These are phyloP conservation scores for Radopholus similis DNA, from an alignment of 1,140 invertebrate species.

Conservation along the genomic window DNA sequence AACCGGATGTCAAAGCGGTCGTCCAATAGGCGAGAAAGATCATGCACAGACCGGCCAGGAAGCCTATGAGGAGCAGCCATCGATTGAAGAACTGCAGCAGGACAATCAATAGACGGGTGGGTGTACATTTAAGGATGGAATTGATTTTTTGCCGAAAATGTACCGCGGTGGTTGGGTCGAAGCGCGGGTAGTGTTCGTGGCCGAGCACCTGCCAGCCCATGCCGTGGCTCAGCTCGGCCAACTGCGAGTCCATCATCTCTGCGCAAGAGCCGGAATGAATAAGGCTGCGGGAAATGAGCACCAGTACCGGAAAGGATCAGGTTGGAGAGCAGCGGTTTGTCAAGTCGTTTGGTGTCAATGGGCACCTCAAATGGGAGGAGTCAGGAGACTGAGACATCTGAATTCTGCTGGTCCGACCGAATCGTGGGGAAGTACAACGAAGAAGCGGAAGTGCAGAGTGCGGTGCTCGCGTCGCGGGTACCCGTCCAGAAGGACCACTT, in stretches of 20 bases:
- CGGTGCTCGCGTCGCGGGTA: slow-evolving; percentile 35
- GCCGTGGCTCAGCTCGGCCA: slow-evolving; percentile 37
- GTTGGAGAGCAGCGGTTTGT: slow-evolving; percentile 34
- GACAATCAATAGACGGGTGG: no score
- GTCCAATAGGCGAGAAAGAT: slow-evolving; percentile 49
- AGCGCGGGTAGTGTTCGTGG: slow-evolving; percentile 39
- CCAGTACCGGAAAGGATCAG: slow-evolving; percentile 30
- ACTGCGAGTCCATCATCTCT: slow-evolving; percentile 42
- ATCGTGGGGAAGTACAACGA: slow-evolving; percentile 43
- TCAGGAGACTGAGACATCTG: neutral
- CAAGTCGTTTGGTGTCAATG: slow-evolving; percentile 34
- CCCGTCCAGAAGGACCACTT: slow-evolving; percentile 40
- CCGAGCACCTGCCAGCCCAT: slow-evolving; percentile 43
- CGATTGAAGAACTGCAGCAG: slow-evolving; percentile 44
- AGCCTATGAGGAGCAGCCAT: slow-evolving; percentile 32
- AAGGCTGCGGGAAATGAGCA: neutral
- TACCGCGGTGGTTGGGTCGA: slow-evolving; percentile 41
- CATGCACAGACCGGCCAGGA: slow-evolving; percentile 42
- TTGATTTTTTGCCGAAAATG: neutral
- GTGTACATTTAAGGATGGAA: neutral
- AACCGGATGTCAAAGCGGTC: slow-evolving; percentile 33
- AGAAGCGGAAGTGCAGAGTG: slow-evolving; percentile 40
- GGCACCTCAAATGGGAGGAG: slow-evolving; percentile 3
- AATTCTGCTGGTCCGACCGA: neutral
- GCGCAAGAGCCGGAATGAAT: neutral